These are phyloP conservation scores for Cryptotis parvus DNA, from an alignment of 2,113 vertebrate genomes.

Conservation along the genomic window DNA sequence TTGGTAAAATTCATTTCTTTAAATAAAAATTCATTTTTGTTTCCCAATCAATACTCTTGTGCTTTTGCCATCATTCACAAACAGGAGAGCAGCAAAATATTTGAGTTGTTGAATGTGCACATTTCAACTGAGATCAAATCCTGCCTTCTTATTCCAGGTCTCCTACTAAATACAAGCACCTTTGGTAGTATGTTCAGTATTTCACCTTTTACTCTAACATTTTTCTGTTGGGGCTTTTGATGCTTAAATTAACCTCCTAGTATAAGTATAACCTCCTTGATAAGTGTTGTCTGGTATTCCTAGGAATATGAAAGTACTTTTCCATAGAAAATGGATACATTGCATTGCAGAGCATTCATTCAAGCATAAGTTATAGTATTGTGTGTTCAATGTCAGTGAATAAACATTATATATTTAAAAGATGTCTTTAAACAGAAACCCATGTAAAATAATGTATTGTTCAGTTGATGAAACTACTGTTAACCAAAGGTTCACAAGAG, in stretches of 20 bases:
- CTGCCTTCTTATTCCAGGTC: conserved; percentile 7
- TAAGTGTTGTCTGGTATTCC: background rate
- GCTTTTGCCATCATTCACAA: background rate
- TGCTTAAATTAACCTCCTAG: conserved; percentile 9
- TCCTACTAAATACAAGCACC: background rate
- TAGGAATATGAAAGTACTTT: background rate
- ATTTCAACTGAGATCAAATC: background rate
- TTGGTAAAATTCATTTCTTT: conserved; percentile 20
- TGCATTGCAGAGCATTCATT: background rate
- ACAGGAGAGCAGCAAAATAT: background rate
- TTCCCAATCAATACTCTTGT: background rate
- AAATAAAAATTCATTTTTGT: conserved; percentile 34
- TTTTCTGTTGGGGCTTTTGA: background rate
- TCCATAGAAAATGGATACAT: background rate
- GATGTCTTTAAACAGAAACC: background rate
- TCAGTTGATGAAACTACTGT: background rate
- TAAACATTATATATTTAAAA: background rate
- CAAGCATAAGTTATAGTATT: background rate
- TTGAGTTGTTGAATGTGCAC: background rate
- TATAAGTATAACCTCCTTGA: background rate
- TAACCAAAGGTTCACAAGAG: conserved; percentile 6
- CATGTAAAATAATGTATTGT: conserved; percentile 12
- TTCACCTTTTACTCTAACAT: background rate
- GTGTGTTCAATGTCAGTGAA: conserved; percentile 2
- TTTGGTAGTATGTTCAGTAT: background rate